Evolutionary conservation across 2,113 vertebrate genomes (phyloP), one percentile per base, ranked within the genome.

Genomic region (Takifugu bimaculatus): DNA sequence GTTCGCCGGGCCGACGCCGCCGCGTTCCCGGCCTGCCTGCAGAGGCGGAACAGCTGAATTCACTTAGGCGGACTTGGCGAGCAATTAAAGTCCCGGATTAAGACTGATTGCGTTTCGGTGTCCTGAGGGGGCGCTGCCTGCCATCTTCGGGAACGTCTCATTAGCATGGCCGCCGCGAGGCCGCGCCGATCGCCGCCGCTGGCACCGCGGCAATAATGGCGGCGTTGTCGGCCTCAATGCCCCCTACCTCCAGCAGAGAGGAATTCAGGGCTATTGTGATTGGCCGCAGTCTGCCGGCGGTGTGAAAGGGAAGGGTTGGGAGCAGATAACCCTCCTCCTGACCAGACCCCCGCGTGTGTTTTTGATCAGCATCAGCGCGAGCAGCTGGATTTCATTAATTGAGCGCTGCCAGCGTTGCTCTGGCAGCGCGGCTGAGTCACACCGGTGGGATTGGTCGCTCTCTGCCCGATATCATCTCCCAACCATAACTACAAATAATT

Each of bases 361-460:
- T 75, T 79, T 80, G 79, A 87, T 83, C 82, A 82, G 82, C 78
- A 79, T 54, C 80, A 72, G 45, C 45, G 80, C 54, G 77, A 87
- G 87, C 90, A 92, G 88, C 87, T 90, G 88, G 90, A 89, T 89
- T 88, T 88, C 89, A 90, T 90, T 91, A 88, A 90, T 86, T 87
- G 74, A 88, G 87, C 69, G 82, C 86, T 87, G 88, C 86, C 83
- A 87, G 82, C 82, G 26, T 71, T 77, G 80, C 82, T 86, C 85
- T 80, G 80, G 85, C 78, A 70, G 86, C 85, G 84, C 81, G 79
- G 82, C 78, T 89, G 85, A 91, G 86, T 89, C 85, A 89, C 82
- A 78, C 81, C 81, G 77, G 75, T 79, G 77, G 83, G 87, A 85
- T 83, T 82, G 75, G 74, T 78, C 85, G 84, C 77, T 73, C 81